Conservation (phyloP, 2,888 invertebrate genomes). For the Clusia tigrina region DNA sequence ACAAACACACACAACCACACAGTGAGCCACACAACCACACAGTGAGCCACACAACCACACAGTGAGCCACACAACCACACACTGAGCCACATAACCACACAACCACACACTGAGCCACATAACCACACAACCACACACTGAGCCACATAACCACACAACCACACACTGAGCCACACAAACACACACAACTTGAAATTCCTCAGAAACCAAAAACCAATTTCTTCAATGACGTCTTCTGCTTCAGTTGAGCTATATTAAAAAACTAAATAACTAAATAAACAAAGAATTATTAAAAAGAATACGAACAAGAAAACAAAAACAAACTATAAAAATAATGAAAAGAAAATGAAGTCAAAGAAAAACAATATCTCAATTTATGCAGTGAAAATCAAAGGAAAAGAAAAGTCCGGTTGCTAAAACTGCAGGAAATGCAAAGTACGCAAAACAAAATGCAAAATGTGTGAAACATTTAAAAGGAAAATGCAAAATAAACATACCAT, state of each 20-base stretch:
- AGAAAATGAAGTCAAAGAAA: constrained; percentile 34
- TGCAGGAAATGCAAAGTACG: not conserved
- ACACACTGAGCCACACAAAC: too few relatives aligned
- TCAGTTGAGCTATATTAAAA: constrained; percentile 37
- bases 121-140: too few relatives aligned
- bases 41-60: too few relatives aligned
- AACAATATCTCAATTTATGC: constrained; percentile 36
- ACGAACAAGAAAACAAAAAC: constrained; percentile 32
- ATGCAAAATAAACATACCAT: constrained; percentile 9
- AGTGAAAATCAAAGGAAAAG: constrained; percentile 41
- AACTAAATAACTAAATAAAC: constrained; percentile 26
- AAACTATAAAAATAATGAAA: constrained; percentile 36
- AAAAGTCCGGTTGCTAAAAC: not conserved
- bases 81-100: too few relatives aligned
- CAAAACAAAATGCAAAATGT: not conserved
- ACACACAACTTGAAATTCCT: constrained; percentile 28
- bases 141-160: too few relatives aligned
- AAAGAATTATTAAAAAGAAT: constrained; percentile 42
- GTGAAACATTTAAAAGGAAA: not conserved
- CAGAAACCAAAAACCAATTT: constrained; percentile 37
- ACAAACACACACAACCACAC: too few relatives aligned
- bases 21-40: too few relatives aligned
- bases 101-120: too few relatives aligned
- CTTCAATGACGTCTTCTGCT: constrained; percentile 55
- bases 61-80: too few relatives aligned